Evolutionary conservation across 2,888 invertebrate species (phyloP).

Genomic region (Iselma pallidipennis): DNA sequence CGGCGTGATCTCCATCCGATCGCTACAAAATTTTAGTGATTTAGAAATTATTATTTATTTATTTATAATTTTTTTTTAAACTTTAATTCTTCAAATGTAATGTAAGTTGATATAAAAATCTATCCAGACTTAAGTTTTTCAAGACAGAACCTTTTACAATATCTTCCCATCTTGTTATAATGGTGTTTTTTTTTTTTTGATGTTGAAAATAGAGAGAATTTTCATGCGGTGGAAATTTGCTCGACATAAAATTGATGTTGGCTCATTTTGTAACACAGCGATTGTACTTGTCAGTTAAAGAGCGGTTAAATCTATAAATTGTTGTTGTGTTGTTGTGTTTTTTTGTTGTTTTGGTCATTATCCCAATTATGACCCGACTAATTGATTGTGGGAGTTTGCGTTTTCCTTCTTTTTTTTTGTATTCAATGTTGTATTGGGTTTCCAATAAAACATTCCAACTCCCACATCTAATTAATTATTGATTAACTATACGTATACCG

Average conservation of each 20-base stretch:
- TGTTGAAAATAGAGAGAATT: not conserved
- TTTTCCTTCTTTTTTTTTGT: not conserved
- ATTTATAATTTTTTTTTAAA: not conserved
- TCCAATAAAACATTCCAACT: not conserved
- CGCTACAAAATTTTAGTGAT: not conserved
- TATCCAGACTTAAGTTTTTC: too few relatives aligned
- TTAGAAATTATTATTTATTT: not conserved
- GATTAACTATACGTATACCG: not conserved
- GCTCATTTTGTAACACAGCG: not conserved
- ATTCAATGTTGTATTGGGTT: not conserved
- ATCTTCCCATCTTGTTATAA: too few relatives aligned
- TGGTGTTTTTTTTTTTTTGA: not conserved
- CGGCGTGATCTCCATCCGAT: slow-evolving; percentile 24
- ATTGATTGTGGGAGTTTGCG: not conserved
- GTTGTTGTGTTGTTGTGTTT: too few relatives aligned
- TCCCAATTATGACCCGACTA: not conserved
- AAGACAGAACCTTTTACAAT: too few relatives aligned
- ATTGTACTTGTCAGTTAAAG: not conserved
- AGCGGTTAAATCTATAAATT: not conserved
- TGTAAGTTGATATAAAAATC: too few relatives aligned
- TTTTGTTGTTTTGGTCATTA: not conserved
- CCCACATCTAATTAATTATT: not conserved
- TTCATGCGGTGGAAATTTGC: not conserved
- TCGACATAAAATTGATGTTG: not conserved
- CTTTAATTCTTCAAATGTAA: too few relatives aligned